Conservation (phyloP, 2,888 invertebrate genomes). For the Poecilobothrus nobilitatus region DNA sequence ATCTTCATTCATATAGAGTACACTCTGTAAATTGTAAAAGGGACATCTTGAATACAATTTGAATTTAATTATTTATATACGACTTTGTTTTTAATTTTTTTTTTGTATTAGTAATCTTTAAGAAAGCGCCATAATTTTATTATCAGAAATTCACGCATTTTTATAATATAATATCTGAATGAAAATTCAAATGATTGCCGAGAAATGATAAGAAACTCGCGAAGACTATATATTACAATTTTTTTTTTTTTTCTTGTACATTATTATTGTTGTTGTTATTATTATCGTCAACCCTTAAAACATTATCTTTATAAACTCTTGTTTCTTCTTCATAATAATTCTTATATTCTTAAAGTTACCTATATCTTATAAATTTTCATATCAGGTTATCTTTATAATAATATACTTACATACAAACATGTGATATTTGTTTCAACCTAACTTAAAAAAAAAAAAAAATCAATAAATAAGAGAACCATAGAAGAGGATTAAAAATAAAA, state of each 20-base stretch:
- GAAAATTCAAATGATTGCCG: constrained; percentile 1
- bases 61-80: too few relatives aligned
- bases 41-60: too few relatives aligned
- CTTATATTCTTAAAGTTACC: neutral
- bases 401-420: neutral
- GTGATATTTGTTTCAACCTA: too few relatives aligned
- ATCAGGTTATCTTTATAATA: neutral
- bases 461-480: neutral
- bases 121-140: too few relatives aligned
- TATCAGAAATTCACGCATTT: constrained; percentile 9
- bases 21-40: too few relatives aligned
- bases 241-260: too few relatives aligned
- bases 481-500: too few relatives aligned
- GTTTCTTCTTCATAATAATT: neutral
- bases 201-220: constrained; percentile 8
- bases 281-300: neutral
- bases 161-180: neutral
- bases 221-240: neutral
- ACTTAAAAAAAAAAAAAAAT: neutral
- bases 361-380: constrained; percentile 5
- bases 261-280: too few relatives aligned
- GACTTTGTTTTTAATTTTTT: too few relatives aligned
- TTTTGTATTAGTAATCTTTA: too few relatives aligned
- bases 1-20: too few relatives aligned
- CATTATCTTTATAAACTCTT: too few relatives aligned